Conservation (phyloP, 23 tunicate genomes). For the Phallusia fumigata region DNA sequence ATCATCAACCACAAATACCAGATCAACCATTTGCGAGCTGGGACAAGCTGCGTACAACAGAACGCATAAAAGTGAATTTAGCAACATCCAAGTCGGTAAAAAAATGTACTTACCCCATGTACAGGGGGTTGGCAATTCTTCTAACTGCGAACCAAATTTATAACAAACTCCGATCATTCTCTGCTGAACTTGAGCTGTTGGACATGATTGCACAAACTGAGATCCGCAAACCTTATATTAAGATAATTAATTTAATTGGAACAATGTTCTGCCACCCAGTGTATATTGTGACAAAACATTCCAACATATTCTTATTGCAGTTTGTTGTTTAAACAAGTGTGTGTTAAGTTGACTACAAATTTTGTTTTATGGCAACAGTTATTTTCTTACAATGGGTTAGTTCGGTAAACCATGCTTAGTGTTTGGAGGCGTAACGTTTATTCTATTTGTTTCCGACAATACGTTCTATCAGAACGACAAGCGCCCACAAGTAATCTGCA, state of each 20-base stretch:
- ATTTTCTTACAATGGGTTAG: too few relatives aligned
- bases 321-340: too few relatives aligned
- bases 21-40: background rate
- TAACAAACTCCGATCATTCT: conserved; percentile 1
- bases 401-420: too few relatives aligned
- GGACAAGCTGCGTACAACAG: background rate
- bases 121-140: background rate
- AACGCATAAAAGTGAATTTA: background rate
- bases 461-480: too few relatives aligned
- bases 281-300: too few relatives aligned
- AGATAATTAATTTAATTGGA: background rate
- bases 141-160: background rate
- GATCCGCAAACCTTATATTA: background rate
- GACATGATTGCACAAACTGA: background rate
- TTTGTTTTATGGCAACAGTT: too few relatives aligned
- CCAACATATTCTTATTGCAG: too few relatives aligned
- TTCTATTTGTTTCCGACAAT: too few relatives aligned
- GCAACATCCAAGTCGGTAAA: background rate
- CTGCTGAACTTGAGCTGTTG: background rate
- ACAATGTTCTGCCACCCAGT: too few relatives aligned
- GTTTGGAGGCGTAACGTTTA: too few relatives aligned
- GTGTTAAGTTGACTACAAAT: too few relatives aligned
- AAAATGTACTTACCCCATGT: background rate
- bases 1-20: conserved; percentile 2
- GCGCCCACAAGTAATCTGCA: too few relatives aligned